Conservation (phyloP, 1,140 invertebrate species). For the Drosophila seguyi region DNA sequence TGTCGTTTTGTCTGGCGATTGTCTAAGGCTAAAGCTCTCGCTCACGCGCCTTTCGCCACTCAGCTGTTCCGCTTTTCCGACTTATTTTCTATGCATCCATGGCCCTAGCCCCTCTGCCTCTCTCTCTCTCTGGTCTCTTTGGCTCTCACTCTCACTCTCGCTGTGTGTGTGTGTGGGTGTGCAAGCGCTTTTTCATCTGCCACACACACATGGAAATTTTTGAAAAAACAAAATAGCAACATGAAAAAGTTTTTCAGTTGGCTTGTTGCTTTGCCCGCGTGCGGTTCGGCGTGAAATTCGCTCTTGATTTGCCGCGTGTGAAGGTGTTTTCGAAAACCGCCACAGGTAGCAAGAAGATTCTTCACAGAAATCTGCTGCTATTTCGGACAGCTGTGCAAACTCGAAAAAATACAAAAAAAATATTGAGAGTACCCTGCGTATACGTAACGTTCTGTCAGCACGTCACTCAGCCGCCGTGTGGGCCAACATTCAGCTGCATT, state of each 20-base stretch:
- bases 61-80: constrained; percentile 48
- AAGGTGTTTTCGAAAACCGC: constrained; percentile 36
- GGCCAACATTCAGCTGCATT: constrained; percentile 23
- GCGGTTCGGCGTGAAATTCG: constrained; percentile 59
- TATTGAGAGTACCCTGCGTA: constrained; percentile 57
- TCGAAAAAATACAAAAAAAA: constrained; percentile 35
- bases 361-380: constrained; percentile 58
- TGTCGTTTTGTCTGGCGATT: constrained; percentile 60
- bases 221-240: constrained; percentile 79
- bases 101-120: constrained; percentile 5
- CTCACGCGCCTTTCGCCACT: constrained; percentile 59
- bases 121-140: neutral
- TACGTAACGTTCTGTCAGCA: constrained; percentile 57
- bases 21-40: constrained; percentile 70
- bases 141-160: constrained; percentile 12
- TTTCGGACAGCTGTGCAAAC: constrained; percentile 72
- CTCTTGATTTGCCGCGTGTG: neutral
- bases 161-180: constrained; percentile 21
- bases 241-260: constrained; percentile 83
- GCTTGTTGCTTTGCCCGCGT: constrained; percentile 81
- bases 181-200: constrained; percentile 70
- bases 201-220: constrained; percentile 41
- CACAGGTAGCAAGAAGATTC: constrained; percentile 66
- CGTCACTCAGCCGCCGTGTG: constrained; percentile 23
- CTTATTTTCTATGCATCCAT: constrained; percentile 64